Evolutionary conservation across 2,888 invertebrate species (phyloP).

Genomic region (Serripes groenlandicus): DNA sequence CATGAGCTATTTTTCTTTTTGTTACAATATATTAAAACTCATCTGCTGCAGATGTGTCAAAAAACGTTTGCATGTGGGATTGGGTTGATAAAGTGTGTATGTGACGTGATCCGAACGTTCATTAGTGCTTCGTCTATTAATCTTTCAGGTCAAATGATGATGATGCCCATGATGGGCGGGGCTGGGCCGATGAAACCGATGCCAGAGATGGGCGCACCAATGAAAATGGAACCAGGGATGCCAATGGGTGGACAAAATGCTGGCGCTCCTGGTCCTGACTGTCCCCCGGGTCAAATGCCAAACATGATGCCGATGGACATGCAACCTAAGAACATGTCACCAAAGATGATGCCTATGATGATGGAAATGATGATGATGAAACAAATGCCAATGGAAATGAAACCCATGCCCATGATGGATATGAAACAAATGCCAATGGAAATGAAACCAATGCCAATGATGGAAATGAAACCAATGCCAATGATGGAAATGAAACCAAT

Average conservation of each 20-base stretch:
- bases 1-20: no score
- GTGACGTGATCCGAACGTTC: no score
- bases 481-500: conserved; percentile 15
- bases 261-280: background rate
- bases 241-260: background rate
- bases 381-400: conserved; percentile 12
- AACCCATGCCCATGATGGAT: conserved; percentile 4
- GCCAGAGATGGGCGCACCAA: background rate
- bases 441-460: conserved; percentile 20
- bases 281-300: conserved; percentile 1
- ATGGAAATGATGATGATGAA: background rate
- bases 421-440: conserved; percentile 21
- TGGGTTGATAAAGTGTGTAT: no score
- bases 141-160: conserved; percentile 5
- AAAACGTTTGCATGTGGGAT: no score
- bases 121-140: no score
- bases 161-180: background rate
- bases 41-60: no score
- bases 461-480: background rate
- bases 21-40: no score
- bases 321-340: background rate
- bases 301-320: background rate
- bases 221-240: background rate
- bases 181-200: background rate
- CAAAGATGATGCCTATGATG: background rate